phyloP scores from a whole-genome alignment of 53 echinoderm and acorn worm genomes.

The Antedon mediterranea region DNA sequence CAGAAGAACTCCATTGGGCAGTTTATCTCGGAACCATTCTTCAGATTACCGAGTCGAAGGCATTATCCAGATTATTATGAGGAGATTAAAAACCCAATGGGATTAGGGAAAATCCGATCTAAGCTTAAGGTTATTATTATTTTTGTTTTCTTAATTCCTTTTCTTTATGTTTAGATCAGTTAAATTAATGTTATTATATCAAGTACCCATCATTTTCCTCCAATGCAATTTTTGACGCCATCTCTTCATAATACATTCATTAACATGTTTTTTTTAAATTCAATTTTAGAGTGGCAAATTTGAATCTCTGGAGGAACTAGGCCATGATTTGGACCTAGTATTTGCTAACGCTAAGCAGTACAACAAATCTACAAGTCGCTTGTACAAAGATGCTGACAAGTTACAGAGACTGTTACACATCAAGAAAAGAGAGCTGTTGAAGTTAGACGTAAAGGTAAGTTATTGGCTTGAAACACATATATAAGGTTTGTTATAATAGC shows the following conservation, averaged over 20 bases:
- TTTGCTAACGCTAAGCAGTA: conserved; percentile 90
- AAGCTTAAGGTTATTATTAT: conserved; percentile 95
- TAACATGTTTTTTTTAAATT: neutral
- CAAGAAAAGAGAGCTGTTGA: conserved; percentile 73
- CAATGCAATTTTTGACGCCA: no score
- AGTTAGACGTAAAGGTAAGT: conserved; percentile 29
- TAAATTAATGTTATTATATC: no score
- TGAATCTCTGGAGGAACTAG: conserved; percentile 54
- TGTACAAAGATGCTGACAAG: conserved; percentile 90
- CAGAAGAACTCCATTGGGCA: conserved; percentile 66
- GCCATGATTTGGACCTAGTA: conserved; percentile 56
- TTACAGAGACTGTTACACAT: conserved; percentile 66
- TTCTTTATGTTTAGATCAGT: no score
- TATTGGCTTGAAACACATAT: no score
- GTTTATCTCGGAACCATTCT: conserved; percentile 81
- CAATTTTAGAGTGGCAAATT: conserved; percentile 39
- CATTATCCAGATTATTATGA: conserved; percentile 92
- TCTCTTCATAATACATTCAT: no score
- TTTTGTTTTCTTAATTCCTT: no score
- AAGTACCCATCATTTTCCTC: no score
- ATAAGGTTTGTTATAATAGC: no score
- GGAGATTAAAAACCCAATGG: conserved; percentile 82
- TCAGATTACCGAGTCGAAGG: conserved; percentile 72
- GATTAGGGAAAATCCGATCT: conserved; percentile 72
- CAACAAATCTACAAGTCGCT: conserved; percentile 64